Evolutionary conservation across 2,797 vertebrate genomes (phyloP), one percentile per base, ranked within the genome.

Genomic region (Novumbra hubbsi): DNA sequence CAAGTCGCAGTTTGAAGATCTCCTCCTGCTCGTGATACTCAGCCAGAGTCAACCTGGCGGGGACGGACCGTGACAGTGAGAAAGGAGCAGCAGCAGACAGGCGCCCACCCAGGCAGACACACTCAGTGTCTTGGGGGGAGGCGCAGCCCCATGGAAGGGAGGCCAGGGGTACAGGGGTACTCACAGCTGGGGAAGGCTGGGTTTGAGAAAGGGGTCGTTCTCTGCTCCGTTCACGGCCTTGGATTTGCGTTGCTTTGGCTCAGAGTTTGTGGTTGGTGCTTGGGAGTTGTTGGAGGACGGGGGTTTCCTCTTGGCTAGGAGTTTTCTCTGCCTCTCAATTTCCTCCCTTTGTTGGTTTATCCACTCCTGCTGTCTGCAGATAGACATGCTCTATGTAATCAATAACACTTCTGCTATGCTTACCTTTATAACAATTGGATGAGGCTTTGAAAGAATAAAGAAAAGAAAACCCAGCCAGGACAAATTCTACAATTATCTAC

Each of bases 11-110:
- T 86, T 99, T 99, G 92, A 98, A 99, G 90, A 99, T 99, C 93
- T 99, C 98, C 92, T 99, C 98, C 90, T 99, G 98, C 88, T 99
- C 98, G 2, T 99, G 97, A 90, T 99, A 99, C 86, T 99, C 98
- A 76, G 98, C 97, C 91, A 98, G 84, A 71, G 96, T 97, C 88
- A 98, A 94, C 91, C 97, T 98, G 41, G 41, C 78, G 86, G 5
- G 82, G 24, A 68, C 75, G 60, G 85, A 9, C 3, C 11, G 32
- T 3, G 49, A 68, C 68, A 38, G 15, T 30, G 1, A 64, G 11
- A 11, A 50, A 17, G 2, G 15, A 45, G 69, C 7, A 73, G 11
- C 1, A 17, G n/a, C 27, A 65, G 24, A 15, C 34, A 60, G 41
- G 41, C 3, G 41, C 41, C 41, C 38, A 74, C 1, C 9, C 30